phyloP scores from a whole-genome alignment of 2,113 vertebrate species.

The Ophiodon elongatus region DNA sequence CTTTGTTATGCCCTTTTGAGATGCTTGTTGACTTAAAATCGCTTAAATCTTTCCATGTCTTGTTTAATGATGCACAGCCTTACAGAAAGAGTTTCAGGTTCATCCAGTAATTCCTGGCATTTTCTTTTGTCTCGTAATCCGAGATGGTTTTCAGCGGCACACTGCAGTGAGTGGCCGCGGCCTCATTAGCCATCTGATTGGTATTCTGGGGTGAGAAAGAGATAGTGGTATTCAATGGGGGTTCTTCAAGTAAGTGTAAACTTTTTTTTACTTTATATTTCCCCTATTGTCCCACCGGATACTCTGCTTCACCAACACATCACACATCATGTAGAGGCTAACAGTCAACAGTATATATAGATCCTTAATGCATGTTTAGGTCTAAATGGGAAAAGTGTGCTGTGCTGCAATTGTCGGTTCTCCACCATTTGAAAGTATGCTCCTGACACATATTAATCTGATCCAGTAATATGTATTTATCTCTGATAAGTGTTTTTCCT shows the following conservation, averaged over 20 bases:
- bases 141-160: slow-evolving; percentile 28
- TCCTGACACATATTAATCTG: neutral
- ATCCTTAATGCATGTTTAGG: no score
- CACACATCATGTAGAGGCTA: no score
- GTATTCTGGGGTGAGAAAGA: slow-evolving; percentile 21
- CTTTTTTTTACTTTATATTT: neutral
- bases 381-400: neutral
- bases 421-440: slow-evolving; percentile 14
- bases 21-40: neutral
- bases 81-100: slow-evolving; percentile 11
- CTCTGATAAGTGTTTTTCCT: neutral
- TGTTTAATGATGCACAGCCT: slow-evolving; percentile 62
- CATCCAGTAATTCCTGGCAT: neutral
- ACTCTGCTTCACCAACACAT: neutral
- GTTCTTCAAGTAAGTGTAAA: slow-evolving; percentile 9
- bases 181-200: no score
- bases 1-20: slow-evolving; percentile 1
- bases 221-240: neutral
- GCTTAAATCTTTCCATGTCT: slow-evolving; percentile 17
- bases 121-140: slow-evolving; percentile 30
- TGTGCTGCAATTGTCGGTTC: neutral
- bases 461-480: neutral
- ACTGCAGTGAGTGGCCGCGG: slow-evolving; percentile 26
- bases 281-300: neutral
- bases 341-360: no score